These are phyloP conservation scores for Protomyctophum bolini DNA, from an alignment of 2,113 vertebrate species.

Conservation along the genomic window DNA sequence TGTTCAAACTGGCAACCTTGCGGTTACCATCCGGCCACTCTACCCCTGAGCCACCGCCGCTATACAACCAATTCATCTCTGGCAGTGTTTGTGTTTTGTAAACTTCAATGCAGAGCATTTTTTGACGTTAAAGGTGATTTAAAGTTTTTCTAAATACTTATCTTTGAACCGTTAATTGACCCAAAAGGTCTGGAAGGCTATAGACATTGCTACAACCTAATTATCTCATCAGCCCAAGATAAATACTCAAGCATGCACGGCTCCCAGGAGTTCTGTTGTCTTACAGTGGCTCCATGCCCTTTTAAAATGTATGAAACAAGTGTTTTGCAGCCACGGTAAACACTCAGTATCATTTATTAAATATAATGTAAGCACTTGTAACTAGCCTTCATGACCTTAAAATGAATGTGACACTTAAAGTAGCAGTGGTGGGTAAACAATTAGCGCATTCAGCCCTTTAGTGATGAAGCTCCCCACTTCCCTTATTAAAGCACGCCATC, in stretches of 20 bases:
- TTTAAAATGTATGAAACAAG: constrained; percentile 59
- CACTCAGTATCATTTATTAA: constrained; percentile 63
- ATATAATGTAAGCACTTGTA: constrained; percentile 64
- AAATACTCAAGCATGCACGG: constrained; percentile 19
- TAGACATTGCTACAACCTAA: constrained; percentile 30
- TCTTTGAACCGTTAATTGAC: constrained; percentile 35
- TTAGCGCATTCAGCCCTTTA: constrained; percentile 72
- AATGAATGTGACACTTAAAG: constrained; percentile 76
- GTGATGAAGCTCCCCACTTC: constrained; percentile 72
- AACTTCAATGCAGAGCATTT: too few relatives aligned
- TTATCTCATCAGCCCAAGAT: constrained; percentile 37
- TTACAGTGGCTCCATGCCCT: constrained; percentile 35
- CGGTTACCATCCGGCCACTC: too few relatives aligned
- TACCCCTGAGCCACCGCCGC: too few relatives aligned
- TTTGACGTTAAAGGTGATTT: too few relatives aligned
- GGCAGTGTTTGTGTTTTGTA: too few relatives aligned
- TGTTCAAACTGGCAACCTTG: too few relatives aligned
- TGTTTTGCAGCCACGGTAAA: constrained; percentile 55
- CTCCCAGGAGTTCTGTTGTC: constrained; percentile 17
- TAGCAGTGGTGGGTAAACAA: constrained; percentile 82
- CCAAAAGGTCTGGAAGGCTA: constrained; percentile 21
- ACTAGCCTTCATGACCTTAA: constrained; percentile 61
- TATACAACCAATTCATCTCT: too few relatives aligned
- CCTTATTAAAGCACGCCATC: constrained; percentile 74
- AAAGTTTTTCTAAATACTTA: neutral